Evolutionary conservation across 2,113 vertebrate genomes (phyloP).

Genomic region (Sisor rabdophorus): DNA sequence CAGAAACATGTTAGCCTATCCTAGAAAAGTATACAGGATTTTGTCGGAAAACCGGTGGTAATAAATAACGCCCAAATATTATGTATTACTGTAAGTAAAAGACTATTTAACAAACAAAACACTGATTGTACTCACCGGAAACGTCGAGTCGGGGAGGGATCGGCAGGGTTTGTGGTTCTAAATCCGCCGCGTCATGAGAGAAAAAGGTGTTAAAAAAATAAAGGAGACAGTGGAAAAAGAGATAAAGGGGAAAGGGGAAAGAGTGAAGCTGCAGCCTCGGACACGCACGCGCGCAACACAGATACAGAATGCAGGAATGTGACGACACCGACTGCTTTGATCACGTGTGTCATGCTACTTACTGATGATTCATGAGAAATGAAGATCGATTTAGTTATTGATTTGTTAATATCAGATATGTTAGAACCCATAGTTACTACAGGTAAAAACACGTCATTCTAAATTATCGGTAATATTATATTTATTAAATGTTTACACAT

Average conservation of each 20-base stretch:
- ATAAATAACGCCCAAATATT: background rate
- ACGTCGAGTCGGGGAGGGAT: conserved; percentile 50
- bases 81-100: background rate
- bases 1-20: background rate
- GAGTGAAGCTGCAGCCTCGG: conserved; percentile 57
- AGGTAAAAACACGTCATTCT: background rate
- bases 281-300: conserved; percentile 38
- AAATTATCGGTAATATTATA: background rate
- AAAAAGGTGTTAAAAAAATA: conserved; percentile 35
- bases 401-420: no score
- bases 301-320: conserved; percentile 71
- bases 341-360: conserved; percentile 48
- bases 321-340: conserved; percentile 65
- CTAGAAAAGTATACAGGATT: background rate
- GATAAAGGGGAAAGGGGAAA: conserved; percentile 34
- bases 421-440: no score
- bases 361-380: conserved; percentile 61
- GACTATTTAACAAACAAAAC: conserved; percentile 17
- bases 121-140: conserved; percentile 60
- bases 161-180: conserved; percentile 55
- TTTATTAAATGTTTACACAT: background rate
- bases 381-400: conserved; percentile 44
- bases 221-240: conserved; percentile 17
- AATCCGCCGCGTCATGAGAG: conserved; percentile 66
- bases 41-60: background rate